Conservation (phyloP, 1,140 invertebrate species). For the Scaptomyza pallida region DNA sequence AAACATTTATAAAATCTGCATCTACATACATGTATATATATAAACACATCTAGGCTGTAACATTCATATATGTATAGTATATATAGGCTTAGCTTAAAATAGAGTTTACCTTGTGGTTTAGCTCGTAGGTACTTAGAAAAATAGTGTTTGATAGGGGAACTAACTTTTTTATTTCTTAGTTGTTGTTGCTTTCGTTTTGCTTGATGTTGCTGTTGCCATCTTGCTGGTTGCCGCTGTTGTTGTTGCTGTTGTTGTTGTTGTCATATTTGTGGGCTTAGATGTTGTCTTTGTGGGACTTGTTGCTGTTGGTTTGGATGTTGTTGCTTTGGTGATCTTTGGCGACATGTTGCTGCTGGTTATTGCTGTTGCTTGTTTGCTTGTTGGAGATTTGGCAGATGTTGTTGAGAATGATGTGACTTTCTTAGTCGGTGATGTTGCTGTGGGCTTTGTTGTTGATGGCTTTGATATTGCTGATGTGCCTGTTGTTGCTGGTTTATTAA, state of each 20-base stretch:
- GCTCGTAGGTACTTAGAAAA: slow-evolving; percentile 70
- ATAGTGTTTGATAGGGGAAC: slow-evolving; percentile 61
- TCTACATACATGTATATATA: too few relatives aligned
- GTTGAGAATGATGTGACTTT: slow-evolving; percentile 14
- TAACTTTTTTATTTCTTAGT: slow-evolving; percentile 56
- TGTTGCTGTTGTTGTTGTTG: slow-evolving; percentile 42
- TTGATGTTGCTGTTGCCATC: slow-evolving; percentile 32
- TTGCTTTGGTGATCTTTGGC: slow-evolving; percentile 40
- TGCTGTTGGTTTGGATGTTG: slow-evolving; percentile 23
- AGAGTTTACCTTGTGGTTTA: slow-evolving; percentile 31
- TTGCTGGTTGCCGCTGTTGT: slow-evolving; percentile 25
- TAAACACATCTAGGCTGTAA: slow-evolving; percentile 38
- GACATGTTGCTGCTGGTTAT: slow-evolving; percentile 35
- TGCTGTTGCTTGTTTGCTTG: slow-evolving; percentile 31
- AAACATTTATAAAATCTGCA: slow-evolving; percentile 41
- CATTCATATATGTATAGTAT: slow-evolving; percentile 22
- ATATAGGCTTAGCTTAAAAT: slow-evolving; percentile 36
- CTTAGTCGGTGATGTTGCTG: slow-evolving; percentile 17
- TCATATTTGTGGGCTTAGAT: slow-evolving; percentile 30
- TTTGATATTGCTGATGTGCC: slow-evolving; percentile 11
- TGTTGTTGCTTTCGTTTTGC: slow-evolving; percentile 55
- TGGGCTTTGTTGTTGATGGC: background rate
- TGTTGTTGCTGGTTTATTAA: background rate
- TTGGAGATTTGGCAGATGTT: slow-evolving; percentile 28
- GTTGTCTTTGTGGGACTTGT: slow-evolving; percentile 30